These are phyloP conservation scores for Isichthys henryi DNA, from an alignment of 2,113 vertebrate genomes.

Conservation along the genomic window DNA sequence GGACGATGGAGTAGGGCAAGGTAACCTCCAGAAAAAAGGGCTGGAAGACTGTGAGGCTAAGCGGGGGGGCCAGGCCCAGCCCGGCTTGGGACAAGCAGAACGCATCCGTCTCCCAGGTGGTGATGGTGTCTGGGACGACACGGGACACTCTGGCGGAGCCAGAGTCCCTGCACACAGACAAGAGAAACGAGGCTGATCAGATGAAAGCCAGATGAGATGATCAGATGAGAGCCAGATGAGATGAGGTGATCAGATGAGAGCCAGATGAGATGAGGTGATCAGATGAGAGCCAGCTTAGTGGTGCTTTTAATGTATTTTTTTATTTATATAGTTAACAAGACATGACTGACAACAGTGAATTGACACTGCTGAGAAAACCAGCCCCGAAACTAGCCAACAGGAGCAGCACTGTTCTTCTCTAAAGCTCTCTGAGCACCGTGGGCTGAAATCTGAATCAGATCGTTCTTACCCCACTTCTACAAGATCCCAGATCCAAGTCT, in stretches of 20 bases:
- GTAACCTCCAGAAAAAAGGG: slow-evolving; percentile 79
- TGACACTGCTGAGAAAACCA: neutral
- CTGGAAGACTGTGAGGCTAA: slow-evolving; percentile 65
- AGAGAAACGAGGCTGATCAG: neutral
- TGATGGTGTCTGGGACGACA: slow-evolving; percentile 78
- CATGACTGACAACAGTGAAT: neutral
- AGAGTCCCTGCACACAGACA: slow-evolving; percentile 47
- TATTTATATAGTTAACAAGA: neutral
- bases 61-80: slow-evolving; percentile 67
- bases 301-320: neutral
- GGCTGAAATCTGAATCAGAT: too few species aligned
- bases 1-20: slow-evolving; percentile 76
- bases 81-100: slow-evolving; percentile 71
- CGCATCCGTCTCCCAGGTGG: slow-evolving; percentile 72
- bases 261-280: too few species aligned
- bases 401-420: neutral
- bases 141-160: slow-evolving; percentile 56
- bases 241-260: neutral
- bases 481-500: slow-evolving; percentile 81
- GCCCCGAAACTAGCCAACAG: neutral
- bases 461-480: slow-evolving; percentile 53
- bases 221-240: neutral
- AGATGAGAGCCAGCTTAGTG: neutral
- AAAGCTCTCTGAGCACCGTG: neutral
- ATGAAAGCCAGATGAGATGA: neutral